These are phyloP conservation scores for Hemitrygon akajei DNA, from an alignment of 2,797 vertebrate species.

Conservation along the genomic window DNA sequence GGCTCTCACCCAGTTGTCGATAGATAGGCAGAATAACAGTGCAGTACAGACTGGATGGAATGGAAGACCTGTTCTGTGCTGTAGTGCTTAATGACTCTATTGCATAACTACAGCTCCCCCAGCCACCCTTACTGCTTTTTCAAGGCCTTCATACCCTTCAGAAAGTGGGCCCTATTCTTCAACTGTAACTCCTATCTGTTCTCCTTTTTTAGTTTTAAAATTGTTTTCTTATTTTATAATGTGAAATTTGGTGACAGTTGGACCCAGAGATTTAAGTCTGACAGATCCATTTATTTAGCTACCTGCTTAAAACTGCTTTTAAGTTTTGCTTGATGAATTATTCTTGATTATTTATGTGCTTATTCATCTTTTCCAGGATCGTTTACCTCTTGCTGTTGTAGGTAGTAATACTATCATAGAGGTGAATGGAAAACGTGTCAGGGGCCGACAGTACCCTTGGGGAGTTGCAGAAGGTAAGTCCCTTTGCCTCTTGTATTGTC, in stretches of 20 bases:
- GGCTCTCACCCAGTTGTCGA: too few species aligned
- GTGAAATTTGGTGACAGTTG: background rate
- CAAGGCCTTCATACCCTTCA: background rate
- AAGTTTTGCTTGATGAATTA: background rate
- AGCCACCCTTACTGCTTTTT: background rate
- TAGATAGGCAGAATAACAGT: too few species aligned
- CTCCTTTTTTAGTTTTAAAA: background rate
- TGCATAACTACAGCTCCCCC: background rate
- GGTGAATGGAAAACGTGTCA: constrained; percentile 83
- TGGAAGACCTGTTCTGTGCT: too few species aligned
- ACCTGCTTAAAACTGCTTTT: background rate
- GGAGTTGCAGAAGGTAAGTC: constrained; percentile 90
- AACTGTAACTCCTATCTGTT: background rate
- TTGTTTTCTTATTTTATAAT: background rate
- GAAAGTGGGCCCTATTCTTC: background rate
- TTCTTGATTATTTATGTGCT: background rate
- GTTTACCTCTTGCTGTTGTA: constrained; percentile 92
- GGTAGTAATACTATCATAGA: constrained; percentile 97
- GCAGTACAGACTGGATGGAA: too few species aligned
- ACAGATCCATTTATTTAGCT: background rate
- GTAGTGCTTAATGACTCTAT: too few species aligned
- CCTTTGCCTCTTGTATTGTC: background rate
- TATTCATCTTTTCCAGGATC: constrained; percentile 66
- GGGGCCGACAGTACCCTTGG: constrained; percentile 96
- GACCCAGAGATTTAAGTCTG: background rate